Conservation (phyloP, 2,113 vertebrate genomes). For the Thymallus thymallus region DNA sequence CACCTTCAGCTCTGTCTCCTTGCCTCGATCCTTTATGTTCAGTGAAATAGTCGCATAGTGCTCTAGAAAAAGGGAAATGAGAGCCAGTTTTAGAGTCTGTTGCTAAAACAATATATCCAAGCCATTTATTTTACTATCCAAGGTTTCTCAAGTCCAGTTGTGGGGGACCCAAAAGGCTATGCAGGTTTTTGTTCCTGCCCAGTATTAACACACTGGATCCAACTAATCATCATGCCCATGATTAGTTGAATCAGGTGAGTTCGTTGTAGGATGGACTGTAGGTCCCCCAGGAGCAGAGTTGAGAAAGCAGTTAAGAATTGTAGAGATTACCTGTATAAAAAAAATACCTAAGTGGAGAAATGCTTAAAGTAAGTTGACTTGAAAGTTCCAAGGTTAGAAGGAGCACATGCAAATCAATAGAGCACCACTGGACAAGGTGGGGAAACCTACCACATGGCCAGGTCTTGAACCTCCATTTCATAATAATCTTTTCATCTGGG, state of each 20-base stretch:
- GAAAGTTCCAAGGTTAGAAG: background rate
- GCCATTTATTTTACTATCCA: too few species aligned
- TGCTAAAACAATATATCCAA: background rate
- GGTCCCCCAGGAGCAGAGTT: too few species aligned
- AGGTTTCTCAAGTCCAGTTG: too few species aligned
- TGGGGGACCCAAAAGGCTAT: too few species aligned
- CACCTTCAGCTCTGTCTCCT: conserved; percentile 82
- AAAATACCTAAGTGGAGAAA: background rate
- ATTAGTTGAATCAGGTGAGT: too few species aligned
- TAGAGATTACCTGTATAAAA: background rate
- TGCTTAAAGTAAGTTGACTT: background rate
- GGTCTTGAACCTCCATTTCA: conserved; percentile 93
- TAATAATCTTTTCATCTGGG: conserved; percentile 82
- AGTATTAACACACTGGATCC: too few species aligned
- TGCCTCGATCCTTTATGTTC: conserved; percentile 78
- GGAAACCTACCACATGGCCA: conserved; percentile 86
- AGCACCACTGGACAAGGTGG: background rate
- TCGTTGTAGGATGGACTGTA: background rate
- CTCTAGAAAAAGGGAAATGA: conserved; percentile 65
- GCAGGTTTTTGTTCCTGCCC: too few species aligned
- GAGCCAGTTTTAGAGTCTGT: background rate
- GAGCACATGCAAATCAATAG: background rate
- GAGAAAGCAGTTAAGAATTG: too few species aligned
- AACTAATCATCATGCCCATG: too few species aligned
- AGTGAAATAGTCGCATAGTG: conserved; percentile 85